These are phyloP conservation scores for Thamnophis elegans DNA, from an alignment of 2,797 vertebrate genomes.

Conservation along the genomic window DNA sequence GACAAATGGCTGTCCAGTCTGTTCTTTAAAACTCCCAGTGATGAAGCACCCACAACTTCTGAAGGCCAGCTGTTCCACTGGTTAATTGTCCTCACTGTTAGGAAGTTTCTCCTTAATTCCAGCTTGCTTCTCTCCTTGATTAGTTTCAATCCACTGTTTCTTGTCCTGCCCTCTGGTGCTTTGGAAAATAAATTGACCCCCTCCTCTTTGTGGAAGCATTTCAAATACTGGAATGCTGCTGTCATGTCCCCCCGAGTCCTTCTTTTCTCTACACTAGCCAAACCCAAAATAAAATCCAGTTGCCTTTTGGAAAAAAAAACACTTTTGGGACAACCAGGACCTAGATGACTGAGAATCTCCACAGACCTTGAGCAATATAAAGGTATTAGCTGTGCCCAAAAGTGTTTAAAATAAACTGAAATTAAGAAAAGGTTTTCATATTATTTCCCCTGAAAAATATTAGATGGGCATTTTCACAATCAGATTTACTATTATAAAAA, in stretches of 20 bases:
- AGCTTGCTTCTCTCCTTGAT: background rate
- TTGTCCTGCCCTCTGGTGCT: background rate
- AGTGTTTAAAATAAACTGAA: background rate
- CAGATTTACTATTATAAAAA: background rate
- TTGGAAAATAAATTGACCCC: background rate
- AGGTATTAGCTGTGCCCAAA: background rate
- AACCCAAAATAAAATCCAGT: background rate
- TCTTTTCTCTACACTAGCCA: background rate
- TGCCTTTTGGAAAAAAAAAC: background rate
- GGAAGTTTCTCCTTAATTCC: background rate
- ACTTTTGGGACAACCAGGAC: background rate
- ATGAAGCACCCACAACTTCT: background rate
- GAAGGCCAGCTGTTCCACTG: background rate
- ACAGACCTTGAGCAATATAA: background rate
- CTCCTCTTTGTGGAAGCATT: background rate
- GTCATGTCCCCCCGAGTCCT: background rate
- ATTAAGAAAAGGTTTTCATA: background rate
- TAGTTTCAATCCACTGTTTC: background rate
- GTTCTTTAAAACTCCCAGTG: no score
- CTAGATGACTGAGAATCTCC: background rate
- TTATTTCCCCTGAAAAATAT: background rate
- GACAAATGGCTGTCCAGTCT: no score
- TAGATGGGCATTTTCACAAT: background rate
- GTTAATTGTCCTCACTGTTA: background rate
- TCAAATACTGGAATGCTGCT: background rate